Conservation (phyloP, 2,888 invertebrate species). For the Synergus itoensis region DNA sequence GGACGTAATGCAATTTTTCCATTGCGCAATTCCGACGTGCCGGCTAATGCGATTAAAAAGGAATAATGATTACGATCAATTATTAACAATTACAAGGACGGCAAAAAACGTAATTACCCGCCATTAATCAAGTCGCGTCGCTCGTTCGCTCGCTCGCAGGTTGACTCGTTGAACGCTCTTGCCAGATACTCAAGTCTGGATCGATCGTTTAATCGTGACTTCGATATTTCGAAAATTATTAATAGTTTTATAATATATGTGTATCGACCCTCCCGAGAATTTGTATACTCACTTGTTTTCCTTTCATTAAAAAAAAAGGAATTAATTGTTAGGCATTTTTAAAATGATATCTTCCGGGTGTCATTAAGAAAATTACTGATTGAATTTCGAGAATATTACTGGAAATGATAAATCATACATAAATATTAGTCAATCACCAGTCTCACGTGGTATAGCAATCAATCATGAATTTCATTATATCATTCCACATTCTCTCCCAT, state of each 20-base stretch:
- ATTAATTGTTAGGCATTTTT: conserved; percentile 4
- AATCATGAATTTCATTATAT: conserved; percentile 29
- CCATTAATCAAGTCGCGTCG: conserved; percentile 71
- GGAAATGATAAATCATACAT: neutral
- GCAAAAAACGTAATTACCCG: conserved; percentile 73
- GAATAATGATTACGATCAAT: conserved; percentile 74
- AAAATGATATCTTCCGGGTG: conserved; percentile 4
- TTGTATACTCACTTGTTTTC: neutral
- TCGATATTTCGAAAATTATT: neutral
- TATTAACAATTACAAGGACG: conserved; percentile 74
- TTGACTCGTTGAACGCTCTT: conserved; percentile 18
- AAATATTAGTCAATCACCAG: conserved; percentile 3
- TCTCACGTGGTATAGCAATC: conserved; percentile 11
- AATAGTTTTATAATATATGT: conserved; percentile 36
- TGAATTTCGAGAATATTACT: neutral
- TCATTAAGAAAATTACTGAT: conserved; percentile 17
- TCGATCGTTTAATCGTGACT: conserved; percentile 17
- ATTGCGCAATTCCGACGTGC: conserved; percentile 65
- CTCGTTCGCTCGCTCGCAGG: conserved; percentile 50
- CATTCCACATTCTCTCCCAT: conserved; percentile 8
- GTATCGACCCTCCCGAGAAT: neutral
- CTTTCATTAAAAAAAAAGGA: neutral
- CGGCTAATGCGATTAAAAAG: conserved; percentile 73
- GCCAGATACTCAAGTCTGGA: conserved; percentile 29
- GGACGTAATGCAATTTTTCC: conserved; percentile 59